Evolutionary conservation across 2,888 invertebrate genomes (phyloP), one percentile per base, ranked within the genome.

Genomic region (Bibio marci): DNA sequence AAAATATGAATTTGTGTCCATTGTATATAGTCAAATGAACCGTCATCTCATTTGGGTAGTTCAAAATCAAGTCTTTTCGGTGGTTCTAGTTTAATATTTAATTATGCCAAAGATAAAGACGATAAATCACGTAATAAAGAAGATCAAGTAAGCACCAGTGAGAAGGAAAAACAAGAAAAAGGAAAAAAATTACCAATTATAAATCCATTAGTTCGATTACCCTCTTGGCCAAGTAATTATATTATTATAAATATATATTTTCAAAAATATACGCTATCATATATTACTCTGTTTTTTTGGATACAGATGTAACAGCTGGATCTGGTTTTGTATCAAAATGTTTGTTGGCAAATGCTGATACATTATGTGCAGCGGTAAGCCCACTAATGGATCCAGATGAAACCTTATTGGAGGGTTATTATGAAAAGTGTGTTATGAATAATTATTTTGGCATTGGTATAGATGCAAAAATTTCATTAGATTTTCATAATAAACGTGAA

Each of bases 371-470:
- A 2, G 90, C 92, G 2, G 92, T 90, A n/a, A 87, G 90, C 43
- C 91, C 94, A 0, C 64, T 94, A 11, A 87, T 92, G 80, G 91
- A 91, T 56, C 85, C 86, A 0, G 88, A 88, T 52, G 86, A 88
- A 53, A 82, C 83, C 0, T 65, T 86, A 2, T 64, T 83, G 54
- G 88, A 88, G 65, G 88, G 88, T 1, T 86, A 81, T 59, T 82
- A 82, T 51, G 95, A 97, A 62, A 78, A 82, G 48, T 90, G 90
- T 52, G 92, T 94, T 2, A 95, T 97, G 95, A 97, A 95, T 63
- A 97, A 97, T 58, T 97, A 97, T 58, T 95, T 95, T 57, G 95
- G 95, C 0, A 95, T 97, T 52, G 95, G 95, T 1, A 86, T 97
- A 45, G 95, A 97, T 64, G 95, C 95, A 1, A 95, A 97, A 63